A percentile compares a stretch with the other conserved stretches of the same genome.
Conservation (phyloP, 1,140 invertebrate genomes). For the Acromyrmex charruanus region DNA sequence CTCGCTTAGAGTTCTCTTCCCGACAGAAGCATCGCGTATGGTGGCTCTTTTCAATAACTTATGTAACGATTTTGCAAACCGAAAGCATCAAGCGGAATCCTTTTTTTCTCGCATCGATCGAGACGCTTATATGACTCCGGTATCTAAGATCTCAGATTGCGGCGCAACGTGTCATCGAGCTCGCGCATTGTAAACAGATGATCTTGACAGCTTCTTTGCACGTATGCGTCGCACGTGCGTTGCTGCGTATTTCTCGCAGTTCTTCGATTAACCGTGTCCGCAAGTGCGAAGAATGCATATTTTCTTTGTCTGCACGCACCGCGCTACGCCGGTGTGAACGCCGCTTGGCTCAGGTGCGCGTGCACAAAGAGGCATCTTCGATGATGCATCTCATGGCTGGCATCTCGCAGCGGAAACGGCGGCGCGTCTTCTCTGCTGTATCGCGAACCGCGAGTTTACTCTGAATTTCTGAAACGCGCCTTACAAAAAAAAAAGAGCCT, state of each 20-base stretch:
- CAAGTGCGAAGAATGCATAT: not conserved
- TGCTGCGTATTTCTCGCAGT: conserved; percentile 45
- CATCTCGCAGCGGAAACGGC: conserved; percentile 11
- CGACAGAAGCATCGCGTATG: not conserved
- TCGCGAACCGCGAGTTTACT: not conserved
- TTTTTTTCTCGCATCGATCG: not conserved
- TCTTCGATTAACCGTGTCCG: not conserved
- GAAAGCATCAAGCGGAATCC: not conserved
- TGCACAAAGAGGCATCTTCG: conserved; percentile 71
- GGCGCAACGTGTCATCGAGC: conserved; percentile 25
- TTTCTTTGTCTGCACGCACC: conserved; percentile 62
- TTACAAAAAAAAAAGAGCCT: no score
- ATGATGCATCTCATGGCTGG: conserved; percentile 53
- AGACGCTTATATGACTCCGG: not conserved
- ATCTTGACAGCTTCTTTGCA: conserved; percentile 32
- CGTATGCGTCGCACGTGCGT: conserved; percentile 67
- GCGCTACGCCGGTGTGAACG: conserved; percentile 60
- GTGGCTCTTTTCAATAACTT: not conserved
- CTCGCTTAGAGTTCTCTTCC: not conserved
- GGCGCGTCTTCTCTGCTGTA: not conserved
- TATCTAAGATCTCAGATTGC: conserved; percentile 20
- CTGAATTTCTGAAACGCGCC: not conserved
- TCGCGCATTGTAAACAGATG: conserved; percentile 63
- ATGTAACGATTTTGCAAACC: no score
- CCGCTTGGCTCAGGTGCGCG: conserved; percentile 73